Evolutionary conservation across 92 coral and sea anemone species (phyloP).

Genomic region (Siderastrea radians): DNA sequence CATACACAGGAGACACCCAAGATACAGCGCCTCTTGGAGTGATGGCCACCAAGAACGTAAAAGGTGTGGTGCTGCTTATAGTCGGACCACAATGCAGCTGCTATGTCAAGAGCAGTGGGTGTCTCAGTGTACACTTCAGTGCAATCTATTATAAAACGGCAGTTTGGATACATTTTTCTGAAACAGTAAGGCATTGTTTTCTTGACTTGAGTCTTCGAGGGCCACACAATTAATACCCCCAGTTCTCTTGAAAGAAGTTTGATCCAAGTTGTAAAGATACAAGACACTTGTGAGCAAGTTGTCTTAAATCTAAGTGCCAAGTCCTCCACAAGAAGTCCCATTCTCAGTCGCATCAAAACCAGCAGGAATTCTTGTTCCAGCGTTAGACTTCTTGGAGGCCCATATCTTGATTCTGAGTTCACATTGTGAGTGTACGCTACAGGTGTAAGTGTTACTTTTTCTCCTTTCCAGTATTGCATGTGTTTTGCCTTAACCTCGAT

Average conservation of each 20-base stretch:
- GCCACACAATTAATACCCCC: slow-evolving; percentile 21
- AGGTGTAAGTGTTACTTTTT: too few relatives aligned
- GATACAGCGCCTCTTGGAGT: slow-evolving; percentile 51
- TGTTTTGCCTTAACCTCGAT: neutral
- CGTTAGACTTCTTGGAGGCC: slow-evolving; percentile 53
- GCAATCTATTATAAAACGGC: slow-evolving; percentile 41
- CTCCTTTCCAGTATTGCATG: too few relatives aligned
- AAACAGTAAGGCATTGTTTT: slow-evolving; percentile 40
- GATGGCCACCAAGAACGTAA: slow-evolving; percentile 49
- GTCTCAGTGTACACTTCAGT: slow-evolving; percentile 56
- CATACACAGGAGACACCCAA: slow-evolving; percentile 59
- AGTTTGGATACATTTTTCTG: slow-evolving; percentile 29
- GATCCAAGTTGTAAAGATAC: slow-evolving; percentile 47
- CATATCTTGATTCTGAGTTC: neutral
- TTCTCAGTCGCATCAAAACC: slow-evolving; percentile 44
- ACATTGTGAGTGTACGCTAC: too few relatives aligned
- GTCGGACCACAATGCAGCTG: slow-evolving; percentile 57
- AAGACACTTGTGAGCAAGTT: slow-evolving; percentile 19
- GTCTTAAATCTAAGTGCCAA: slow-evolving; percentile 13
- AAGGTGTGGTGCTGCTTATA: slow-evolving; percentile 58
- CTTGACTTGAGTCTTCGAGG: slow-evolving; percentile 18
- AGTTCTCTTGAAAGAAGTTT: slow-evolving; percentile 37
- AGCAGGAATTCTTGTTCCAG: slow-evolving; percentile 59
- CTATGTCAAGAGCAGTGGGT: slow-evolving; percentile 45
- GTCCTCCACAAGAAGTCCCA: slow-evolving; percentile 38